A percentile compares a stretch with the other conserved stretches of the same genome.
phyloP scores from a whole-genome alignment of 2,888 invertebrate genomes.

The Tanytarsus gracilentus region DNA sequence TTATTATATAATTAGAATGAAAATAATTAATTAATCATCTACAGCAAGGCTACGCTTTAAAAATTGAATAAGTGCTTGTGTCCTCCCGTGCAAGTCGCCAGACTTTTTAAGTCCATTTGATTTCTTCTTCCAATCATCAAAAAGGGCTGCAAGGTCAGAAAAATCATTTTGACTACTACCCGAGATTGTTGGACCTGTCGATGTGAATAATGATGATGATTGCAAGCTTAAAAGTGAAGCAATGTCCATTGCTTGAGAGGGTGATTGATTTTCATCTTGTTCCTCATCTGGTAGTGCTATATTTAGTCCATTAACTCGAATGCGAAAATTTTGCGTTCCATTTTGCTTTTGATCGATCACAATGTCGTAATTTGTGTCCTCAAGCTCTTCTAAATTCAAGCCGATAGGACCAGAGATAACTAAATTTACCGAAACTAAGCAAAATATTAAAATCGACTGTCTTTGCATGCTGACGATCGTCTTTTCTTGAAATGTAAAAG shows the following conservation, averaged over 20 bases:
- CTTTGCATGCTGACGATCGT: too few species aligned
- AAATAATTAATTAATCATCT: too few species aligned
- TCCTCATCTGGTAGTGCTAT: slow-evolving; percentile 42
- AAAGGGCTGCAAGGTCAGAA: neutral
- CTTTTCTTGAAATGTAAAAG: too few species aligned
- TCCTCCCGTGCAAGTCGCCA: neutral
- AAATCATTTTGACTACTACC: neutral
- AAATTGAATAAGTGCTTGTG: too few species aligned
- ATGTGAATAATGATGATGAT: neutral
- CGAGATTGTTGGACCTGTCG: neutral
- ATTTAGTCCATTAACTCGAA: slow-evolving; percentile 60
- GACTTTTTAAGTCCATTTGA: neutral
- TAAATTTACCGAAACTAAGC: neutral
- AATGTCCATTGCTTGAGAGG: neutral
- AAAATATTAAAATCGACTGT: too few species aligned
- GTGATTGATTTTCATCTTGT: neutral
- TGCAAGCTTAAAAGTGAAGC: neutral
- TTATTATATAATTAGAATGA: too few species aligned
- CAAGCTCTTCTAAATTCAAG: slow-evolving; percentile 14
- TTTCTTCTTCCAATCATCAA: slow-evolving; percentile 6
- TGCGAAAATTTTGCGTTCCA: slow-evolving; percentile 62
- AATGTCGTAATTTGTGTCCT: slow-evolving; percentile 39
- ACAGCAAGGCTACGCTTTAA: too few species aligned
- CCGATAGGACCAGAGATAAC: neutral
- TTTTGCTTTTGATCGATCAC: slow-evolving; percentile 69